phyloP scores from a whole-genome alignment of 2,113 vertebrate species.

The Laticauda laticaudata region DNA sequence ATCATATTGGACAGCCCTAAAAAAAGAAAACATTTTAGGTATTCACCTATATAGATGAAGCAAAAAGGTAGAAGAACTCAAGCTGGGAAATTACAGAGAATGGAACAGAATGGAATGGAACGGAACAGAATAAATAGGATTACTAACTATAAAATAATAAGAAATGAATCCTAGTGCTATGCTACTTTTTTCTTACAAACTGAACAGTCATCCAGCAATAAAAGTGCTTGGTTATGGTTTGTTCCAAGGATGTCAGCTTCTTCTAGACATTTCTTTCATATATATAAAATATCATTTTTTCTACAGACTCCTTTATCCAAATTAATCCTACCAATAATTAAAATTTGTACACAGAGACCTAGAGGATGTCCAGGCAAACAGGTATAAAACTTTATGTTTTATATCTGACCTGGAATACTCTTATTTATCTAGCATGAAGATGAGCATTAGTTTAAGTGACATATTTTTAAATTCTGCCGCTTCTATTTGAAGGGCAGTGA shows the following conservation, averaged over 20 bases:
- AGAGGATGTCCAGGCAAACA: background rate
- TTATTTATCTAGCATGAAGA: background rate
- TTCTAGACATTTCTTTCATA: background rate
- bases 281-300: background rate
- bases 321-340: background rate
- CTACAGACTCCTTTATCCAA: background rate
- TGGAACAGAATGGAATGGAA: too few species aligned
- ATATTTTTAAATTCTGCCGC: background rate
- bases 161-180: background rate
- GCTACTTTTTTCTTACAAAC: background rate
- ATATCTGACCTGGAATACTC: background rate
- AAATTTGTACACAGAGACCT: background rate
- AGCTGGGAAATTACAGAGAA: background rate
- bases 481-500: background rate
- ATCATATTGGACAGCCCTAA: slow-evolving; percentile 98
- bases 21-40: slow-evolving; percentile 43
- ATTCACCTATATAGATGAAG: background rate
- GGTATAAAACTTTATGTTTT: background rate
- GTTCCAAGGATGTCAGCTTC: background rate
- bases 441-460: background rate
- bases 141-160: background rate
- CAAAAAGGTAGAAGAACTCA: background rate
- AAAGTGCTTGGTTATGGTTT: background rate
- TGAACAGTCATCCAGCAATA: background rate
- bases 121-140: background rate